Evolutionary conservation across 1,140 invertebrate genomes (phyloP), one percentile per base, ranked within the genome.

Genomic region (Trachelipus rathkii): DNA sequence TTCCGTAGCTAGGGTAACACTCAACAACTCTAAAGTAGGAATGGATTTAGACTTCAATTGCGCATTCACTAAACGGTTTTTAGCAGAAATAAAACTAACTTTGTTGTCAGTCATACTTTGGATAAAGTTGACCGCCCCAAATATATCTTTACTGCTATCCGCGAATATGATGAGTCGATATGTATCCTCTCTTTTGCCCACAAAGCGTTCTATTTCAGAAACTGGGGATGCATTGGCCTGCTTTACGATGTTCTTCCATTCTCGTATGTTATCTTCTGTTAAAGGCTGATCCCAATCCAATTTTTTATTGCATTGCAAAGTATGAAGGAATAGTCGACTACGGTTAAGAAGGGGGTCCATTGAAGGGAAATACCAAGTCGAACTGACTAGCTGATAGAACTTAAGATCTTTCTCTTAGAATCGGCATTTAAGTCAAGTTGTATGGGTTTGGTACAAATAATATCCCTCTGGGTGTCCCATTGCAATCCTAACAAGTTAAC

Each of bases 211-310:
- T 3, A 73, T 73, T 10, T 44, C 19, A 8, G 19, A 8, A 0
- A 44, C 0, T 13, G 24, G 24, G 5, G 43, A 73, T 3, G 23
- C 33, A 44, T 73, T 73, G 19, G 46, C 33, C 44, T 73, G 44
- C 15, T 46, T 73, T 0, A 53, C 44, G 46, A 73, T 73, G 19
- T 24, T 73, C 6, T 7, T 15, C 71, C 71, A 73, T 73, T 73
- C 71, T 9, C 10, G 15, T 19, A 21, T 45, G 45, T 53, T 10
- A 1, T 13, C 13, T 10, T 8, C 10, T 0, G 71, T 21, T 21
- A 73, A 53, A 19, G 33, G 2, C 10, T 45, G 11, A 44, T 73
- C 71, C 71, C 71, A 73, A 3, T 15, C 13, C 3, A 73, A 24
- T 19, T 8, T 1, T 45, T 73, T 73, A 45, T 73, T 53, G n/a